Base-by-base conservation (phyloP, 1,140 invertebrate genomes). In the Parapsyche elsis region DNA sequence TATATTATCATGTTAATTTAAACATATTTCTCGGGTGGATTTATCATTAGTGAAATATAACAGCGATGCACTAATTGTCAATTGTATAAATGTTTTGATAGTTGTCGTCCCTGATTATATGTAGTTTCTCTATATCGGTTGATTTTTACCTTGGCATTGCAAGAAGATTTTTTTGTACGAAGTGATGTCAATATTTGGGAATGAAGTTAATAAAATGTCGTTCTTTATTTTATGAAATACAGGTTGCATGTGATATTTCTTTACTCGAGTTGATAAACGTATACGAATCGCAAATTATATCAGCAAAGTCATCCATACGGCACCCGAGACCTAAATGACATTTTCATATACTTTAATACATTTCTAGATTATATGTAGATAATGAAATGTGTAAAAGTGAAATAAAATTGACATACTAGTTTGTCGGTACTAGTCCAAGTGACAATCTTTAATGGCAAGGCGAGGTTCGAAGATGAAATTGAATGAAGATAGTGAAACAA, bases 231-330 rank as follows among this genome's bases (percentile, higher is more conserved):
- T 30, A 26, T 67, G 0, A 14, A 24, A 26, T 5, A 16, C n/a
- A 53, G 10, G 49, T 5, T 16, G 1, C 49, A 16, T 2, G 16
- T 4, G 64, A 0, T 67, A 5, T 4, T 30, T 67, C 23, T 4
- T 67, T 0, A 9, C 14, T n/a, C 2, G 5, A 4, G 49, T 2
- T 12, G 10, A 53, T 7, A 9, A 16, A 61, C 0, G 0, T 85
- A 30, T 24, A 7, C 1, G 57, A 19, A 26, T 10, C 24, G 84
- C 84, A 85, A 57, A 78, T 78, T 80, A 88, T 82, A 49, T 85
- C 84, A 21, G 86, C 86, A 77, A 89, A 85, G 83, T 88, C 87
- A 61, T 87, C 87, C 84, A 89, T 86, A 85, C 88, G 89, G 82
- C 88, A 87, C 80, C 82, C 86, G 84, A 89, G 84, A 83, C 88